Evolutionary conservation across 2,113 vertebrate genomes (phyloP), one percentile per base, ranked within the genome.

Genomic region (Phasianus colchicus): DNA sequence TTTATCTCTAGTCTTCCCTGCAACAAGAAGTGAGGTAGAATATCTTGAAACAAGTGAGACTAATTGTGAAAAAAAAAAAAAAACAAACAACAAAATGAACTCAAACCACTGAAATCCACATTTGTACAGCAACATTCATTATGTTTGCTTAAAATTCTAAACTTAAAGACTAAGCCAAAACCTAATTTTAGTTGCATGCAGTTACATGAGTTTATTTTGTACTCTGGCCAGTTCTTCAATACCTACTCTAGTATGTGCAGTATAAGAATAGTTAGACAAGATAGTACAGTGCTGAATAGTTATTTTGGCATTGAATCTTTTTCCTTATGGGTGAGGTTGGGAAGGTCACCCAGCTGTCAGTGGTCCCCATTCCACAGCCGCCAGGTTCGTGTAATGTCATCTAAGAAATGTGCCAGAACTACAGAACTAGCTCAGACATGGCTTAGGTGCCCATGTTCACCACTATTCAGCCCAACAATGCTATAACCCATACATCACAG

Each of bases 151-250:
- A 92, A 87, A 95, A 91, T 45, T 82, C 48, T 76, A 85, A 91
- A 89, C 85, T 73, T 79, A 89, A 96, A 95, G 91, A 65, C 50
- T 79, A 76, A 86, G 92, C 69, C 30, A 63, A 83, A 76, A 36
- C 54, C 55, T 78, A 70, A 89, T 80, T 96, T 96, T 79, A 79
- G 78, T 76, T 87, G 58, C 74, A 76, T 79, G 84, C 40, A 87
- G 66, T 91, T 87, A 96, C 63, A 83, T 20, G 64, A 83, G 71
- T 88, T 94, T 87, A 91, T 92, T 94, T 85, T 96, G 90, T 89
- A 89, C 40, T 76, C 82, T 42, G 21, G 64, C 66, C 75, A 87
- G 50, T 72, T 94, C 67, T 76, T 71, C 30, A 83, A 83, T 70
- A 77, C 54, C 89, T 86, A 93, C 90, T 71, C 80, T 11, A 74